Evolutionary conservation across 2,888 invertebrate species (phyloP).

Genomic region (Phengaris alcon): DNA sequence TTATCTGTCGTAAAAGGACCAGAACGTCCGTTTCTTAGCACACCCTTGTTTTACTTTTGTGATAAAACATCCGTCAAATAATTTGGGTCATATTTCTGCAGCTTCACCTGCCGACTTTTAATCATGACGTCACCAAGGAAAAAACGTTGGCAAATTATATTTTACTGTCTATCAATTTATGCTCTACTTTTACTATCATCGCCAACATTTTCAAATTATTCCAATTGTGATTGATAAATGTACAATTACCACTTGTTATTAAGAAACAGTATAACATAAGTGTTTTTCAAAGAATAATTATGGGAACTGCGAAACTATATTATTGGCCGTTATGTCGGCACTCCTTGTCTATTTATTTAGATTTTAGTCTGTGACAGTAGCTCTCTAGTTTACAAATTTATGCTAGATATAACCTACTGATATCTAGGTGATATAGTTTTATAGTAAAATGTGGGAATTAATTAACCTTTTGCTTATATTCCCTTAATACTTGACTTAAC

Average conservation of each 20-base stretch:
- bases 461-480: not conserved
- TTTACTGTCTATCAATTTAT: too few species aligned
- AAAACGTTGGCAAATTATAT: too few species aligned
- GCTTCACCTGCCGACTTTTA: not conserved
- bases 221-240: too few species aligned
- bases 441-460: slow-evolving; percentile 12
- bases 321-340: not conserved
- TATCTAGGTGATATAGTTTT: not conserved
- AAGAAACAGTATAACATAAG: not conserved
- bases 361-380: not conserved
- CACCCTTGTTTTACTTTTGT: slow-evolving; percentile 58
- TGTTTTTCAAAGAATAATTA: not conserved
- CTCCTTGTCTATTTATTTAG: not conserved
- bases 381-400: not conserved
- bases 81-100: slow-evolving; percentile 30
- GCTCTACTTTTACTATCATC: too few species aligned
- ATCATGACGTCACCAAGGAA: too few species aligned
- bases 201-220: too few species aligned
- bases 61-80: slow-evolving; percentile 71
- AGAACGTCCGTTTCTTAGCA: slow-evolving; percentile 54
- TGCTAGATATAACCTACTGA: not conserved
- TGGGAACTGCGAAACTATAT: not conserved
- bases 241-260: not conserved
- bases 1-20: slow-evolving; percentile 44
- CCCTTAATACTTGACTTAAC: not conserved